These are phyloP conservation scores for Narcine bancroftii DNA, from an alignment of 2,113 vertebrate species.

Conservation along the genomic window DNA sequence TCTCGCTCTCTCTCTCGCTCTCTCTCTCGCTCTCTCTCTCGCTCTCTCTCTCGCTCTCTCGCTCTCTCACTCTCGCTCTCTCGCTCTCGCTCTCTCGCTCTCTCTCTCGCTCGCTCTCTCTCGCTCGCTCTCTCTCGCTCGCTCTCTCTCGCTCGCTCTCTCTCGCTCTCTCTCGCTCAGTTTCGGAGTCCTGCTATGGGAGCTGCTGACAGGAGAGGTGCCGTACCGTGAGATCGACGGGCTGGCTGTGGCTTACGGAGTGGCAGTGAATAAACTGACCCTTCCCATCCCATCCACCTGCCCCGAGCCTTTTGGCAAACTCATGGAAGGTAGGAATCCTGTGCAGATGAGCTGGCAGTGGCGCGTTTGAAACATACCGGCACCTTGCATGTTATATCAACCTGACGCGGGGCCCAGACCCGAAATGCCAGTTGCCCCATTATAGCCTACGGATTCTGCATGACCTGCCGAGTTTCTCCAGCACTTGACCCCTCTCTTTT, in stretches of 20 bases:
- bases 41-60: neutral
- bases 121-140: too few species aligned
- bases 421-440: too few species aligned
- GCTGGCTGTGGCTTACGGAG: constrained; percentile 67
- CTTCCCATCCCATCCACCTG: constrained; percentile 82
- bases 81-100: too few species aligned
- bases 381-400: accelerated
- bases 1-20: too few species aligned
- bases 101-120: too few species aligned
- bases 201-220: constrained; percentile 82
- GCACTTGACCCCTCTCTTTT: too few species aligned
- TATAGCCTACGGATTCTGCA: too few species aligned
- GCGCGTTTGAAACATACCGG: constrained; percentile 1
- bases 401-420: too few species aligned
- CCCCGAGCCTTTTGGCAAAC: constrained; percentile 76
- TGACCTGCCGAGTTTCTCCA: too few species aligned
- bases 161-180: constrained; percentile 46
- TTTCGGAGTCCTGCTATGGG: constrained; percentile 85
- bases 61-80: too few species aligned
- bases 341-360: too few species aligned
- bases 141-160: too few species aligned
- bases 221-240: constrained; percentile 84
- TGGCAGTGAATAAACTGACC: constrained; percentile 60
- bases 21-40: neutral
- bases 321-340: constrained; percentile 66